Percentiles rank a stretch among this genome's conserved stretches.
These are phyloP conservation scores for Tylochromis polylepis DNA, from an alignment of 2,113 vertebrate species.

Conservation along the genomic window DNA sequence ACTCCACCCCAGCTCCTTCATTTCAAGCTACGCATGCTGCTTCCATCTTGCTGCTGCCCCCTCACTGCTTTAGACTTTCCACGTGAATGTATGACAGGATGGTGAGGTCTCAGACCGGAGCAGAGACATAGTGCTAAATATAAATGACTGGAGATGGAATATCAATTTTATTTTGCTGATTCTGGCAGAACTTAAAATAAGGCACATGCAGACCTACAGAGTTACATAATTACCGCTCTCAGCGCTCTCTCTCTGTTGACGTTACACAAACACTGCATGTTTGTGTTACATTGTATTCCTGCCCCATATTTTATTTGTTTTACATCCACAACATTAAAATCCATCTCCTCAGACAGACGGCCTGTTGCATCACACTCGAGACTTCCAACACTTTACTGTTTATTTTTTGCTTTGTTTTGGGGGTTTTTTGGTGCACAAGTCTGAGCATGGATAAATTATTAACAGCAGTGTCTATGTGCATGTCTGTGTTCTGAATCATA, in stretches of 20 bases:
- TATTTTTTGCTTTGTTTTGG: not conserved
- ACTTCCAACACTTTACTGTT: not conserved
- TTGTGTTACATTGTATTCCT: not conserved
- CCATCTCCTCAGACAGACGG: not conserved
- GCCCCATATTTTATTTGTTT: not conserved
- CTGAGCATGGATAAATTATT: slow-evolving; percentile 16
- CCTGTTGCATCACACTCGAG: not conserved
- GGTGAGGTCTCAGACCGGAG: not conserved
- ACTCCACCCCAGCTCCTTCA: not conserved
- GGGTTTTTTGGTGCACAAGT: not conserved
- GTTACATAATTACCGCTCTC: not conserved
- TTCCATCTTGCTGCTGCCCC: not conserved
- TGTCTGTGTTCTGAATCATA: slow-evolving; percentile 36
- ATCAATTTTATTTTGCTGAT: not conserved
- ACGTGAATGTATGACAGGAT: not conserved
- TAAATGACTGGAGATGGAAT: not conserved
- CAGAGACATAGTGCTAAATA: not conserved
- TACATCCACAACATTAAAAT: not conserved
- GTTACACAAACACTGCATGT: not conserved
- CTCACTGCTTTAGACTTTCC: not conserved
- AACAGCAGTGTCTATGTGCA: not conserved
- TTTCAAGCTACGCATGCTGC: not conserved
- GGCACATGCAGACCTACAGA: not conserved
- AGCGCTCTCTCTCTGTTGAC: not conserved
- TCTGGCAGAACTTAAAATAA: not conserved